These are phyloP conservation scores for Yponomeuta malinellus DNA, from an alignment of 2,888 invertebrate species.

Conservation along the genomic window DNA sequence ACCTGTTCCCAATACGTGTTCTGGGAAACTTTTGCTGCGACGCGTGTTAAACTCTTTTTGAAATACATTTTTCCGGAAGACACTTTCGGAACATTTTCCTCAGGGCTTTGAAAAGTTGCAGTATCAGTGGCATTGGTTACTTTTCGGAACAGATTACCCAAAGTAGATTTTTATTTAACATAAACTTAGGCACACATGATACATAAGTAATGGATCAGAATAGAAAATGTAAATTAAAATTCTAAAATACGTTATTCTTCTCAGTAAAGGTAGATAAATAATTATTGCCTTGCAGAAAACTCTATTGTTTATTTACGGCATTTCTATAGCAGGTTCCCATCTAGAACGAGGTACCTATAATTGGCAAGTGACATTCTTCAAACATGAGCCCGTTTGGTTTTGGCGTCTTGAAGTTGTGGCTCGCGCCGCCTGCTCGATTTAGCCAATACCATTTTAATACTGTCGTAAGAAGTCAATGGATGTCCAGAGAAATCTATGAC, in stretches of 20 bases:
- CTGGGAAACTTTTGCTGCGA: constrained; percentile 61
- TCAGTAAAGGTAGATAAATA: no score
- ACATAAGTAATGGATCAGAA: no score
- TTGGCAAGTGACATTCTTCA: constrained; percentile 67
- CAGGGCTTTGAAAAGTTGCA: constrained; percentile 22
- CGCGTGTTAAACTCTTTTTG: constrained; percentile 42
- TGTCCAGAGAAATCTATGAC: not conserved
- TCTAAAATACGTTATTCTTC: no score
- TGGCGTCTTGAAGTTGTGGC: constrained; percentile 63
- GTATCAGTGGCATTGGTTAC: not conserved
- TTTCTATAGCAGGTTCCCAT: constrained; percentile 63
- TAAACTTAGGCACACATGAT: no score
- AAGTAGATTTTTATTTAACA: no score
- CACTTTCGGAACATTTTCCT: constrained; percentile 37
- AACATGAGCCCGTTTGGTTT: constrained; percentile 56
- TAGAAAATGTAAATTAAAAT: no score
- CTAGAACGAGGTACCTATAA: no score
- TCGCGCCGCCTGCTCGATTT: constrained; percentile 70
- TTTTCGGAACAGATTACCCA: no score
- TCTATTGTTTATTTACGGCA: constrained; percentile 56
- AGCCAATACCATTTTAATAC: constrained; percentile 34
- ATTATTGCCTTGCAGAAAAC: constrained; percentile 27
- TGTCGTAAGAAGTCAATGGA: constrained; percentile 21
- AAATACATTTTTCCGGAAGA: constrained; percentile 53
- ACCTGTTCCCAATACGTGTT: constrained; percentile 58